Base-by-base conservation (phyloP, 2,113 vertebrate genomes). In the Sorex fumeus region DNA sequence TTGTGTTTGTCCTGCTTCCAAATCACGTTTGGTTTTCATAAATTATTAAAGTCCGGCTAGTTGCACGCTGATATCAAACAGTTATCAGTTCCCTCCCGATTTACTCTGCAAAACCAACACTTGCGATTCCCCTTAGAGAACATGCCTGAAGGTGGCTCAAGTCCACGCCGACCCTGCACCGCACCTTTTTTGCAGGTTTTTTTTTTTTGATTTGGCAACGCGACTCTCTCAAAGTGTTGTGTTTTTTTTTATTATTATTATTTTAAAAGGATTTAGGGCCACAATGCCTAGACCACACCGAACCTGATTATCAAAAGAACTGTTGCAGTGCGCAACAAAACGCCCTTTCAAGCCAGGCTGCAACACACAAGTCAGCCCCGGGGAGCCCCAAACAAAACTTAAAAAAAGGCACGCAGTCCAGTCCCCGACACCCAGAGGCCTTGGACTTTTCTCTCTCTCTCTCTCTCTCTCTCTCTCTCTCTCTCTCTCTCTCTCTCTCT, bases 21-120 rank as follows among this genome's bases (percentile, higher is more conserved):
- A 95, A 84, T 71, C 83, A 84, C 69, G 83, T 66, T 66, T 83
- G 74, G 86, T 66, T 81, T 88, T 60, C 67, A 90, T 81, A 64
- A 90, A 93, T 96, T 95, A 95, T 80, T 95, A 66, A 66, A 95
- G 77, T 94, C 79, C 34, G 45, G 93, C 85, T 70, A 92, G 80
- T 80, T 80, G 86, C 78, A 43, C 75, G 93, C 47, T 89, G 90
- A 53, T 77, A 62, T 12, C 50, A 93, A 90, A 76, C 74, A 66
- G 57, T 15, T 15, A 86, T 13, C 67, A 66, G 53, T 28, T 30
- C 40, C 75, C 15, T 89, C 43, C 34, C 27, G 43, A 93, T 89
- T 83, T 72, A 70, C 10, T 78, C 89, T 47, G 82, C 74, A 80
- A 89, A 93, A 78, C 53, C 75, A 82, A 88, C 60, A 16, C n/a